These are phyloP conservation scores for Drosophila cardini DNA, from an alignment of 1,140 invertebrate species.

Conservation along the genomic window DNA sequence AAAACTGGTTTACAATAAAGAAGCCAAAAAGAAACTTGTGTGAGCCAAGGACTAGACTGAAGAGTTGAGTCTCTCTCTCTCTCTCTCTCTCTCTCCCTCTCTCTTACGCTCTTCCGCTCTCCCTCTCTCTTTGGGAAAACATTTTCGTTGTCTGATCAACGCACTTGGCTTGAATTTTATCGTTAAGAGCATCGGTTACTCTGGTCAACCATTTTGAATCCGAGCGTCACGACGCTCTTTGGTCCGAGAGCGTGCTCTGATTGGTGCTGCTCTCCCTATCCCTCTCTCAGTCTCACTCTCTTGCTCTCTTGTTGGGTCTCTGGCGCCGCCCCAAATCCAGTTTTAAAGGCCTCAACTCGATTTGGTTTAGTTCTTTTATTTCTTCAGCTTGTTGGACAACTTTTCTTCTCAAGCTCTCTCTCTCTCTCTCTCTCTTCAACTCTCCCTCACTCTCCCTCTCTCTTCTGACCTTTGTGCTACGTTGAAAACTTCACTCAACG, in stretches of 20 bases:
- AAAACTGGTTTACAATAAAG: slow-evolving; percentile 47
- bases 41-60: slow-evolving; percentile 26
- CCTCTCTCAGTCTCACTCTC: slow-evolving; percentile 1
- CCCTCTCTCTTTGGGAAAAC: neutral
- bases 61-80: neutral
- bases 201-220: slow-evolving; percentile 18
- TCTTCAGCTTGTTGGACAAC: slow-evolving; percentile 40
- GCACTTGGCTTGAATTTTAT: slow-evolving; percentile 9
- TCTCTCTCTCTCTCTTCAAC: slow-evolving; percentile 7
- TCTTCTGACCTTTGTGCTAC: neutral
- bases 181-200: neutral
- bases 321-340: slow-evolving; percentile 37
- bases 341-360: slow-evolving; percentile 13
- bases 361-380: slow-evolving; percentile 46
- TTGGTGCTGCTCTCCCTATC: slow-evolving; percentile 22
- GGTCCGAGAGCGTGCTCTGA: slow-evolving; percentile 21
- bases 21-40: slow-evolving; percentile 39
- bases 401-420: neutral
- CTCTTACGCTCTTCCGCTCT: neutral
- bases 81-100: neutral
- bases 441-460: neutral
- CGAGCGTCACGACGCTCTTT: neutral
- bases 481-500: slow-evolving; percentile 9
- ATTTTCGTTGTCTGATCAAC: slow-evolving; percentile 19
- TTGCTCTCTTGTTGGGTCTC: neutral